Evolutionary conservation across 2,797 vertebrate genomes (phyloP).

Genomic region (Sylvia borin): DNA sequence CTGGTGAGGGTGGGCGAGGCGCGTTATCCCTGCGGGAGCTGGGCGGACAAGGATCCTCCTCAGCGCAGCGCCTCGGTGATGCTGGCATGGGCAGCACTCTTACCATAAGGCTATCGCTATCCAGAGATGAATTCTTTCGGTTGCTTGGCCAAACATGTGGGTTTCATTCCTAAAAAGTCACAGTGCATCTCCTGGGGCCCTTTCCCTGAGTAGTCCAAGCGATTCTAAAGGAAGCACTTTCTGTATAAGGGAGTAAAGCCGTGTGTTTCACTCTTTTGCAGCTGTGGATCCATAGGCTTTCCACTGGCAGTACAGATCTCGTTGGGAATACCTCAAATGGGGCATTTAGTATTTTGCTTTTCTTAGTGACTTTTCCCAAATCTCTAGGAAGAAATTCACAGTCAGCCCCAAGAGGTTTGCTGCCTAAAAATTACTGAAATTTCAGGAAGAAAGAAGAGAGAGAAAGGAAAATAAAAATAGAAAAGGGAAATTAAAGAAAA

Average conservation of each 20-base stretch:
- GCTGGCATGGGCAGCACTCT: neutral
- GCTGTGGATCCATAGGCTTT: neutral
- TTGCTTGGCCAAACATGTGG: neutral
- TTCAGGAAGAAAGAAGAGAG: neutral
- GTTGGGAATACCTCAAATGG: neutral
- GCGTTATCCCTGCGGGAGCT: rapidly evolving
- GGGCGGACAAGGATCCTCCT: rapidly evolving
- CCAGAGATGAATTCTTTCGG: neutral
- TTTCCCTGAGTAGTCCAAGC: neutral
- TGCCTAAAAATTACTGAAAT: neutral
- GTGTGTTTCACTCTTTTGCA: neutral
- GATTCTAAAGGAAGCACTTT: neutral
- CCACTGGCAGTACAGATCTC: neutral
- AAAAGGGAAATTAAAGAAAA: neutral
- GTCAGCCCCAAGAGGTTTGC: neutral
- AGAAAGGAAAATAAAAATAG: neutral
- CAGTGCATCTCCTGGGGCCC: neutral
- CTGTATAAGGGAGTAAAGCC: neutral
- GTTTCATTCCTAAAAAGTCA: neutral
- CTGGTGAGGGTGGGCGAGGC: neutral
- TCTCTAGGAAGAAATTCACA: neutral
- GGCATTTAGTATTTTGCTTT: neutral
- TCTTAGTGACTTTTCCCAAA: neutral
- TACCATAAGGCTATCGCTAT: neutral
- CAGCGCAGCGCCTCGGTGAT: neutral